phyloP scores from a whole-genome alignment of 2,113 vertebrate species.

The Charadrius vociferus region DNA sequence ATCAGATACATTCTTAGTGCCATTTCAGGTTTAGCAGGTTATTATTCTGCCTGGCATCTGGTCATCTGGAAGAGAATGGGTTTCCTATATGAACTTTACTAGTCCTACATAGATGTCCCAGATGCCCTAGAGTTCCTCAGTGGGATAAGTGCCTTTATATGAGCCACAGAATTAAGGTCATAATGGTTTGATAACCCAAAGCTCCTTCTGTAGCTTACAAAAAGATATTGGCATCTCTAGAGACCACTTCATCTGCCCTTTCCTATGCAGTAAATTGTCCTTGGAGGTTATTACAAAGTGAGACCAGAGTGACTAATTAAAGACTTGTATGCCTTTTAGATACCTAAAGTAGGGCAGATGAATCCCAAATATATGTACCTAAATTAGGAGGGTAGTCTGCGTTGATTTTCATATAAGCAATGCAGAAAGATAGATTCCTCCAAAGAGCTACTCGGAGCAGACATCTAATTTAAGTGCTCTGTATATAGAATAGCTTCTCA shows the following conservation, averaged over 20 bases:
- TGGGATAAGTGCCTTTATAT: background rate
- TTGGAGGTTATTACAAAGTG: constrained; percentile 6
- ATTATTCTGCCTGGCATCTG: background rate
- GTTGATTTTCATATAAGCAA: background rate
- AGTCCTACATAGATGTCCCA: background rate
- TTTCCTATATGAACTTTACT: background rate
- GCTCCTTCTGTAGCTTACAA: background rate
- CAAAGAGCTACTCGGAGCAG: background rate
- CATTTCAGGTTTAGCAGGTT: background rate
- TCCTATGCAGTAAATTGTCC: background rate
- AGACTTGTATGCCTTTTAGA: background rate
- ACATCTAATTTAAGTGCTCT: background rate
- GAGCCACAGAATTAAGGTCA: background rate
- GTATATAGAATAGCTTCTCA: background rate
- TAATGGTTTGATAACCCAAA: background rate
- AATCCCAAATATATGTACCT: constrained; percentile 2
- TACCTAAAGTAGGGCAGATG: constrained; percentile 22
- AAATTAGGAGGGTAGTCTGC: constrained; percentile 17
- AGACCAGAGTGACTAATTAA: constrained; percentile 30
- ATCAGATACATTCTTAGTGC: background rate
- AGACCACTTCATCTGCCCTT: background rate
- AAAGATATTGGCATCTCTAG: background rate
- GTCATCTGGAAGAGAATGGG: background rate
- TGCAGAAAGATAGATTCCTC: constrained; percentile 9
- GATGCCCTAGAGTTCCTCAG: background rate